Evolutionary conservation across 1,140 invertebrate genomes (phyloP).

Genomic region (Achatina immaculata): DNA sequence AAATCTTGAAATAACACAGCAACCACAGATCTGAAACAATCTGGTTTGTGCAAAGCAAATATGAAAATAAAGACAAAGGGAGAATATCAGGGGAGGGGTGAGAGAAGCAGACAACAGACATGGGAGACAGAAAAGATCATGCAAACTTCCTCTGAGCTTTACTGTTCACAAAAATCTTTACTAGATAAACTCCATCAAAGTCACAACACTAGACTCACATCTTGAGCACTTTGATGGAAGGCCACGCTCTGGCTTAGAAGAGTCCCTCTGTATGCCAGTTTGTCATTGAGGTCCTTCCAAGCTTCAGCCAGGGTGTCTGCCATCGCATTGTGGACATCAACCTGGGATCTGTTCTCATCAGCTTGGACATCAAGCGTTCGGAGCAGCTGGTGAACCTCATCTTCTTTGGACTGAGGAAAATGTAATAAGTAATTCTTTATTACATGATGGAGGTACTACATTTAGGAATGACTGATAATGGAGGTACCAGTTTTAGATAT

Average conservation of each 20-base stretch:
- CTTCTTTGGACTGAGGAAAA: constrained; percentile 83
- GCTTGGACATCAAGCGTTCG: constrained; percentile 87
- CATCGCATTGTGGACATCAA: constrained; percentile 88
- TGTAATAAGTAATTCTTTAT: neutral
- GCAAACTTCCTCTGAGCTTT: too few relatives aligned
- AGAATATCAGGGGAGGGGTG: too few relatives aligned
- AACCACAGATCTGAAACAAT: too few relatives aligned
- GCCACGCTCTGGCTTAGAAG: constrained; percentile 79
- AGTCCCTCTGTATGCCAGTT: constrained; percentile 82
- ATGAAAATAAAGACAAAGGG: too few relatives aligned
- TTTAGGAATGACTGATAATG: neutral
- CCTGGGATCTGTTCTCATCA: constrained; percentile 77
- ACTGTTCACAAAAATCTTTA: too few relatives aligned
- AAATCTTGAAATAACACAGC: too few relatives aligned
- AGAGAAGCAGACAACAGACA: too few relatives aligned
- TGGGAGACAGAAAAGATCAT: too few relatives aligned
- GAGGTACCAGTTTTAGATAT: neutral
- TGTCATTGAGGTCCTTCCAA: constrained; percentile 88
- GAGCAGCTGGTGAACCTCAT: constrained; percentile 89
- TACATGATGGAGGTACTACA: neutral
- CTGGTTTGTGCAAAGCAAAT: too few relatives aligned
- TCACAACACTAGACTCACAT: constrained; percentile 67
- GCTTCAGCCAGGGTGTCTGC: constrained; percentile 88
- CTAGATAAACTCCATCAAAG: too few relatives aligned
- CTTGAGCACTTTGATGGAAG: constrained; percentile 70